phyloP scores from a whole-genome alignment of 2,113 vertebrate species.

The Anarrhichthys ocellatus region DNA sequence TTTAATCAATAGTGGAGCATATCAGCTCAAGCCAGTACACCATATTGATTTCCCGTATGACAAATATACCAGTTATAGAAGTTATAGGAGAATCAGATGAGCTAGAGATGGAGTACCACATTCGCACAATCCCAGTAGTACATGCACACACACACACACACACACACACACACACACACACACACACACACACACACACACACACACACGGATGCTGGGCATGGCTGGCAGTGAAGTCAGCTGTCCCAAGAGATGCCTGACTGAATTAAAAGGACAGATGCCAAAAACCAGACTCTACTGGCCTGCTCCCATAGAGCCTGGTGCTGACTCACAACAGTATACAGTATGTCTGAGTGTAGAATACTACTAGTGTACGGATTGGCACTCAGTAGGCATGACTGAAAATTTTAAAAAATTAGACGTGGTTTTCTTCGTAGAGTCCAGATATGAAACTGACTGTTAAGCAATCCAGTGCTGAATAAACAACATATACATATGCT shows the following conservation, averaged over 20 bases:
- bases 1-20: background rate
- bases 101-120: background rate
- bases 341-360: conserved; percentile 35
- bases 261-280: conserved; percentile 67
- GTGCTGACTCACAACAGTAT: conserved; percentile 57
- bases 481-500: background rate
- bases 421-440: background rate
- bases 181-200: conserved; percentile 3
- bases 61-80: background rate
- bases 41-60: background rate
- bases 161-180: background rate
- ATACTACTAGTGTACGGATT: conserved; percentile 12
- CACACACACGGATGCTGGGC: conserved; percentile 31
- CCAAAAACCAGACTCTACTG: conserved; percentile 59
- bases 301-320: conserved; percentile 50
- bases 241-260: conserved; percentile 66
- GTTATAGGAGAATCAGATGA: background rate
- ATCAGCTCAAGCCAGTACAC: background rate
- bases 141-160: background rate
- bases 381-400: background rate
- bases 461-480: background rate
- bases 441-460: background rate
- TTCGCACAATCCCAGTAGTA: background rate
- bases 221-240: conserved; percentile 51
- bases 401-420: background rate